Evolutionary conservation across 2,888 invertebrate genomes (phyloP).

Genomic region (Tetheella fluctuosa): DNA sequence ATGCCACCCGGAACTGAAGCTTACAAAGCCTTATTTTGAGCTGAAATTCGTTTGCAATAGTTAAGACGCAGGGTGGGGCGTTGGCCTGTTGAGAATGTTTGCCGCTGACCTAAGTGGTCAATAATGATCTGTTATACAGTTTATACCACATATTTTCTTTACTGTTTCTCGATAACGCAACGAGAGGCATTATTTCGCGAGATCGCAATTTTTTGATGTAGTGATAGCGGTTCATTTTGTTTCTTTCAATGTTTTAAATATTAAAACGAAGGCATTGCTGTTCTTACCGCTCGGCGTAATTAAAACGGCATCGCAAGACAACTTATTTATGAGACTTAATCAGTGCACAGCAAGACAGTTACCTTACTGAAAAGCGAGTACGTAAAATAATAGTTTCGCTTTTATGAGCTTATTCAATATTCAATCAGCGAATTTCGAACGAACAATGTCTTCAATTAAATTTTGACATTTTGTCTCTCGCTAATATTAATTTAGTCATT

Average conservation of each 20-base stretch:
- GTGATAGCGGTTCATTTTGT: constrained; percentile 37
- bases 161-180: constrained; percentile 55
- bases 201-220: constrained; percentile 39
- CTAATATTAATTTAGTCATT: neutral
- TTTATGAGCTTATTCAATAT: constrained; percentile 42
- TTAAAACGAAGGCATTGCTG: constrained; percentile 37
- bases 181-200: constrained; percentile 44
- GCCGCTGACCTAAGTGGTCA: constrained; percentile 80
- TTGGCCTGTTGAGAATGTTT: constrained; percentile 81
- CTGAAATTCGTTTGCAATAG: constrained; percentile 49
- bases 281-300: constrained; percentile 57
- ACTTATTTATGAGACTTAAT: constrained; percentile 73
- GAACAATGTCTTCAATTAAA: constrained; percentile 26
- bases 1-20: constrained; percentile 51
- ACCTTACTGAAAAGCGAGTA: constrained; percentile 61
- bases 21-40: constrained; percentile 41
- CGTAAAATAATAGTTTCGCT: constrained; percentile 57
- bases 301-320: constrained; percentile 72
- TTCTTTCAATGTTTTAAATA: constrained; percentile 24
- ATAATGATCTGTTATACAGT: constrained; percentile 80
- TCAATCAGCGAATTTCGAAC: too few relatives aligned
- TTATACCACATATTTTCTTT: constrained; percentile 66
- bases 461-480: constrained; percentile 13
- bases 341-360: constrained; percentile 74
- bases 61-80: constrained; percentile 67